Percentiles rank a stretch among this genome's conserved stretches.
Evolutionary conservation across 2,113 vertebrate species (phyloP).

Genomic region (Poicephalus meyeri): DNA sequence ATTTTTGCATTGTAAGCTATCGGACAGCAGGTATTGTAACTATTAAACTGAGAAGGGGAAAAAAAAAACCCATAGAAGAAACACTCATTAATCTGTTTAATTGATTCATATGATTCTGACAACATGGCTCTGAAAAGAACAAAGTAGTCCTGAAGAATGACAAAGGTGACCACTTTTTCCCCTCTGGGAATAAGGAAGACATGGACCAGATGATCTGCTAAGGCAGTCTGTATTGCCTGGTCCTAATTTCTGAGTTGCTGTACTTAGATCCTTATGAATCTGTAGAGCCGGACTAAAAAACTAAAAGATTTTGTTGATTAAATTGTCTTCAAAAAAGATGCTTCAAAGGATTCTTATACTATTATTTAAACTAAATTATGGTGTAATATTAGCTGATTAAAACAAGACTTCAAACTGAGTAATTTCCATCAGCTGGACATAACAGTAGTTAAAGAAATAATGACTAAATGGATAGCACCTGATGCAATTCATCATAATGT

Average conservation of each 20-base stretch:
- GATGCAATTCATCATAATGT: slow-evolving; percentile 65
- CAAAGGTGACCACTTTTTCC: slow-evolving; percentile 48
- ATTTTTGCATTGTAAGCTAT: background rate
- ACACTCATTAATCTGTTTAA: slow-evolving; percentile 35
- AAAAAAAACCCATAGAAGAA: background rate
- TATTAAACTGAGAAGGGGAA: slow-evolving; percentile 28
- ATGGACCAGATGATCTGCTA: background rate
- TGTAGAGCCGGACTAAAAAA: slow-evolving; percentile 48
- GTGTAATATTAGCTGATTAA: slow-evolving; percentile 80
- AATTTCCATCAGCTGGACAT: slow-evolving; percentile 78
- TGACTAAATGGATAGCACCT: slow-evolving; percentile 72
- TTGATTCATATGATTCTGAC: slow-evolving; percentile 5
- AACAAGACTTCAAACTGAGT: slow-evolving; percentile 75
- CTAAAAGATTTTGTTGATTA: slow-evolving; percentile 67
- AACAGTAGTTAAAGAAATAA: slow-evolving; percentile 76
- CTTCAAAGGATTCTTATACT: slow-evolving; percentile 76
- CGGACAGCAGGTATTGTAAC: slow-evolving; percentile 33
- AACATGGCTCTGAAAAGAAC: slow-evolving; percentile 32
- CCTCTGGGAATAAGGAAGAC: slow-evolving; percentile 28
- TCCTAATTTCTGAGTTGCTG: slow-evolving; percentile 60
- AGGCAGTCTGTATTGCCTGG: slow-evolving; percentile 33
- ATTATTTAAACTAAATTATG: slow-evolving; percentile 78
- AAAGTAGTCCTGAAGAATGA: slow-evolving; percentile 18
- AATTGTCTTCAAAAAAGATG: slow-evolving; percentile 75
- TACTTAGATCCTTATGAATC: slow-evolving; percentile 64